Percentiles rank a stretch among this genome's conserved stretches.
Evolutionary conservation across 2,797 vertebrate genomes (phyloP).

Genomic region (Triplophysa yarkandensis): DNA sequence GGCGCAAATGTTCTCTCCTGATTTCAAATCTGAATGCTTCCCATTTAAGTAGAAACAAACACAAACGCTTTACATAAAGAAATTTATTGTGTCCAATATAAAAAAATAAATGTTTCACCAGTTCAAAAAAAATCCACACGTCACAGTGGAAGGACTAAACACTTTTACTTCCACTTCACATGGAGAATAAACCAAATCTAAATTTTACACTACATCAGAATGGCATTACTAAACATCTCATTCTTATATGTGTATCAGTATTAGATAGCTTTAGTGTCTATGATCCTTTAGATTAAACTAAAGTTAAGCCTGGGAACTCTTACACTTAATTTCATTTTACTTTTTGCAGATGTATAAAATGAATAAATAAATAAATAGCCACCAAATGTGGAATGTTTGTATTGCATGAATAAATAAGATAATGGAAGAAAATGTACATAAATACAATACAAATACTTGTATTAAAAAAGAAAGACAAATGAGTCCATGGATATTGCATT

Average conservation of each 20-base stretch:
- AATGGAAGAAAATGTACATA: constrained; percentile 75
- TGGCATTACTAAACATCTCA: constrained; percentile 43
- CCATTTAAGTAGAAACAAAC: neutral
- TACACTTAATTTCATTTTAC: constrained; percentile 39
- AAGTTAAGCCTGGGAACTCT: constrained; percentile 59
- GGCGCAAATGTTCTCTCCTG: no score
- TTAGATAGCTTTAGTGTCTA: constrained; percentile 78
- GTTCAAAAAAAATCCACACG: constrained; percentile 38
- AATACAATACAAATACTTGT: constrained; percentile 74
- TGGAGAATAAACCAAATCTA: constrained; percentile 43
- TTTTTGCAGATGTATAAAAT: constrained; percentile 75
- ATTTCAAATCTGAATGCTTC: no score
- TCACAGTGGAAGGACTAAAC: constrained; percentile 53
- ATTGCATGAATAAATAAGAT: constrained; percentile 91
- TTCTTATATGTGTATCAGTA: constrained; percentile 43
- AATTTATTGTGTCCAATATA: constrained; percentile 57
- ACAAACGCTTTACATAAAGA: constrained; percentile 40
- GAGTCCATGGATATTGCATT: constrained; percentile 92
- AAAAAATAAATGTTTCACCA: constrained; percentile 53
- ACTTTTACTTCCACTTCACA: constrained; percentile 48
- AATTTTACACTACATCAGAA: constrained; percentile 45
- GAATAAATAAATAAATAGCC: constrained; percentile 92
- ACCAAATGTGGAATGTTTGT: constrained; percentile 86
- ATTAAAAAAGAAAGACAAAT: constrained; percentile 55
- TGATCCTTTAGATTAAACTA: constrained; percentile 55